Evolutionary conservation across 2,888 invertebrate genomes (phyloP).

Genomic region (Oscheius onirici): DNA sequence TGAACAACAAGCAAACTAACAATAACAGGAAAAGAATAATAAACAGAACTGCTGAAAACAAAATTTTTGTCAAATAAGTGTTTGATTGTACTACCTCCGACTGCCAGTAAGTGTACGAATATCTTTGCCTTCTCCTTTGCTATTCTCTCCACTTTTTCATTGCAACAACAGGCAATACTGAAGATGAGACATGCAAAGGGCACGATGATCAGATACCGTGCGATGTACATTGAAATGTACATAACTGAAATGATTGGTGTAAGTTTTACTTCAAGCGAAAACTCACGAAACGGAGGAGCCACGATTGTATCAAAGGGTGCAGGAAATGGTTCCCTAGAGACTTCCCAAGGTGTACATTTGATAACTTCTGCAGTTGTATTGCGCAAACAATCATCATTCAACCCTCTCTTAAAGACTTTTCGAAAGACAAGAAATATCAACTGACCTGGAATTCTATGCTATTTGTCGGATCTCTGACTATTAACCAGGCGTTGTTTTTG

Average conservation of each 20-base stretch:
- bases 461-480: constrained; percentile 7
- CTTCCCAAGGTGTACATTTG: not conserved
- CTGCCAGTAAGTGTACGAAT: constrained; percentile 4
- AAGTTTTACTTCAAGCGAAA: not conserved
- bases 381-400: constrained; percentile 22
- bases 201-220: not conserved
- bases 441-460: constrained; percentile 25
- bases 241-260: not conserved
- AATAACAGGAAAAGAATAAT: not conserved
- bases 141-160: constrained; percentile 1
- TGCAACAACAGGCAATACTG: constrained; percentile 22
- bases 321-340: not conserved
- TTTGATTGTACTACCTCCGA: not conserved
- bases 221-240: constrained; percentile 14
- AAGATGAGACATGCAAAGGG: constrained; percentile 5
- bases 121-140: not conserved
- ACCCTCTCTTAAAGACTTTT: constrained; percentile 18
- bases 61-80: not conserved
- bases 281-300: constrained; percentile 7
- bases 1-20: not conserved
- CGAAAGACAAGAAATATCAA: not conserved
- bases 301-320: not conserved
- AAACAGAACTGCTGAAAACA: not conserved
- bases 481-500: constrained; percentile 25
- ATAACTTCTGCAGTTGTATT: not conserved